These are phyloP conservation scores for Tetropium fuscum DNA, from an alignment of 2,888 invertebrate genomes.

Conservation along the genomic window DNA sequence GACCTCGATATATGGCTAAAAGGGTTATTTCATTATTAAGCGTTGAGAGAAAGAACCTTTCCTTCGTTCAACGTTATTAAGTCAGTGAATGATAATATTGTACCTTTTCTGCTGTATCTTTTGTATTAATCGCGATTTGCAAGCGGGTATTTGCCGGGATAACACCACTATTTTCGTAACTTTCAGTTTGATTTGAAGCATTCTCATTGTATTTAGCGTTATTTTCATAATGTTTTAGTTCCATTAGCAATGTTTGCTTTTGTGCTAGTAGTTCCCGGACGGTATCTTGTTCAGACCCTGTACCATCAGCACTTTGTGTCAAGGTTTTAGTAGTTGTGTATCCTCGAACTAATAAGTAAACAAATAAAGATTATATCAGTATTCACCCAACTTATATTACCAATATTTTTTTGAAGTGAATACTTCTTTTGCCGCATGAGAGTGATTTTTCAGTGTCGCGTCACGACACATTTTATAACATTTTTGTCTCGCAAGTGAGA, in stretches of 20 bases:
- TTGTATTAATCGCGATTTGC: conserved; percentile 79
- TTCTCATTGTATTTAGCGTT: conserved; percentile 68
- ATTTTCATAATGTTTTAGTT: conserved; percentile 85
- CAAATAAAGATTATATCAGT: too few relatives aligned
- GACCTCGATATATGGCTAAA: conserved; percentile 76
- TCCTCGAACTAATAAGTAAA: conserved; percentile 67
- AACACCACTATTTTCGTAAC: conserved; percentile 67
- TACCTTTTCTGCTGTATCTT: conserved; percentile 52
- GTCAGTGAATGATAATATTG: too few relatives aligned
- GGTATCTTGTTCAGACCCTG: conserved; percentile 73
- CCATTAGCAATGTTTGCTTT: conserved; percentile 84
- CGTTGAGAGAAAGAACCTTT: too few relatives aligned
- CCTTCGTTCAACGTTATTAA: too few relatives aligned
- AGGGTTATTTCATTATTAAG: conserved; percentile 25
- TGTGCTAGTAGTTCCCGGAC: conserved; percentile 83
- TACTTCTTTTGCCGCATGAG: too few relatives aligned
- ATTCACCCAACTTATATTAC: too few relatives aligned
- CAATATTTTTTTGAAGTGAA: too few relatives aligned
- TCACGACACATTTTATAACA: too few relatives aligned
- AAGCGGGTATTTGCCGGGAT: conserved; percentile 83
- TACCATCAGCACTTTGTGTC: conserved; percentile 60
- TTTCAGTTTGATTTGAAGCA: conserved; percentile 52
- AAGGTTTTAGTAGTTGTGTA: conserved; percentile 67
- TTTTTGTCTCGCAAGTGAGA: too few relatives aligned
- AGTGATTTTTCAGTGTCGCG: too few relatives aligned